phyloP scores from a whole-genome alignment of 2,888 invertebrate species.

The Cataglyphis altisquamis region DNA sequence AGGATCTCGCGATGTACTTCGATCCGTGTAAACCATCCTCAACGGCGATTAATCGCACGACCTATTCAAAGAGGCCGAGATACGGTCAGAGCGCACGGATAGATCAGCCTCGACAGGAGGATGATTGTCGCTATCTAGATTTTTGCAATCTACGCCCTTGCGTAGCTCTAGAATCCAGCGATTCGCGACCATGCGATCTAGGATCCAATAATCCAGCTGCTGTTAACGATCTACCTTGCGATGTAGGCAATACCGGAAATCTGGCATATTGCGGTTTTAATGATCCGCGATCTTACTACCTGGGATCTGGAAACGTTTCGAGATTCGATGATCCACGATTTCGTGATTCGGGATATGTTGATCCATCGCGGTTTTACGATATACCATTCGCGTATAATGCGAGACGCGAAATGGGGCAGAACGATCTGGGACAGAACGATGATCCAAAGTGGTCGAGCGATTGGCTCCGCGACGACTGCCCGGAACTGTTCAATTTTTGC shows the following conservation, averaged over 20 bases:
- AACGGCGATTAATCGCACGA: slow-evolving; percentile 20
- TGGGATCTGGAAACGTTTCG: no score
- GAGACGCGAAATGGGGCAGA: neutral
- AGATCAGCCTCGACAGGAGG: neutral
- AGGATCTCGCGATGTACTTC: slow-evolving; percentile 79
- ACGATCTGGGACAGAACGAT: neutral
- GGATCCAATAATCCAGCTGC: neutral
- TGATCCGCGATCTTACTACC: neutral
- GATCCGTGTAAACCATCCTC: slow-evolving; percentile 50
- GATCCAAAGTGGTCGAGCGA: neutral
- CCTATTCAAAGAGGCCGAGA: slow-evolving; percentile 50
- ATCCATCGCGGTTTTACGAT: neutral
- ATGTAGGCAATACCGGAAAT: neutral
- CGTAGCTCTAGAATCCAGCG: neutral
- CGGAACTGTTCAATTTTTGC: slow-evolving; percentile 74
- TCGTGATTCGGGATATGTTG: neutral
- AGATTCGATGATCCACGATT: neutral
- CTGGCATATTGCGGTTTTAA: slow-evolving; percentile 8
- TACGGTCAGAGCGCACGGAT: slow-evolving; percentile 23
- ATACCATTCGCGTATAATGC: neutral
- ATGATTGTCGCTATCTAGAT: neutral
- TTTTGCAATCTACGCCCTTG: neutral
- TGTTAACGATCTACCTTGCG: neutral
- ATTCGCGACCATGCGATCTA: slow-evolving; percentile 2
- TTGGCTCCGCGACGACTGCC: slow-evolving; percentile 53